A percentile compares a stretch with the other conserved stretches of the same genome.
Evolutionary conservation across 2,113 vertebrate genomes (phyloP).

Genomic region (Hoplias malabaricus): DNA sequence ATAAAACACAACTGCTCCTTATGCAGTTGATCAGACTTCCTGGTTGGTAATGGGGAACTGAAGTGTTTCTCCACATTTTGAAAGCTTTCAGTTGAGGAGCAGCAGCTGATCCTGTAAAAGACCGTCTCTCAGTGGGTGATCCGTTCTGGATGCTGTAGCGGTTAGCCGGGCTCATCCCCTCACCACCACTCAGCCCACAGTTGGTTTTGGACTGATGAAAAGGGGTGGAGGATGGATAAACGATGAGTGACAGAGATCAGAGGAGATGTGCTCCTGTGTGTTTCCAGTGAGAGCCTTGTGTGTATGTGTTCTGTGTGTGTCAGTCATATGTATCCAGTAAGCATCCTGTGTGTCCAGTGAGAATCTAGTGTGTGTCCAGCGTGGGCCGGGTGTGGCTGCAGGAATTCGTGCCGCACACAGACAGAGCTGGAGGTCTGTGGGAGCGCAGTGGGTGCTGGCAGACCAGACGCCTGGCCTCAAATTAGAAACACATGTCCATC

Average conservation of each 20-base stretch:
- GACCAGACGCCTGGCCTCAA: constrained; percentile 25
- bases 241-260: not conserved
- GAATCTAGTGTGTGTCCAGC: not conserved
- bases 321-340: too few species aligned
- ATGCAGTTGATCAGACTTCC: not conserved
- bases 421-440: constrained; percentile 39
- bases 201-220: constrained; percentile 13
- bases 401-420: constrained; percentile 42
- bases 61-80: not conserved
- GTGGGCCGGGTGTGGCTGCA: constrained; percentile 28
- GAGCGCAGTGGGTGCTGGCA: constrained; percentile 47
- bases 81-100: not conserved
- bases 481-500: constrained; percentile 59
- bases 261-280: too few species aligned
- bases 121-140: not conserved
- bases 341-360: not conserved
- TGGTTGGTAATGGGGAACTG: not conserved
- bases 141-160: constrained; percentile 2
- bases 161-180: constrained; percentile 5
- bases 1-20: too few species aligned
- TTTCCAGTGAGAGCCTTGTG: not conserved
- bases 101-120: not conserved
- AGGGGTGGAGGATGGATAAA: not conserved
- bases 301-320: constrained; percentile 15
- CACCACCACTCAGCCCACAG: constrained; percentile 3